These are phyloP conservation scores for Ganaspis sp. DNA, from an alignment of 1,140 invertebrate species.

Conservation along the genomic window DNA sequence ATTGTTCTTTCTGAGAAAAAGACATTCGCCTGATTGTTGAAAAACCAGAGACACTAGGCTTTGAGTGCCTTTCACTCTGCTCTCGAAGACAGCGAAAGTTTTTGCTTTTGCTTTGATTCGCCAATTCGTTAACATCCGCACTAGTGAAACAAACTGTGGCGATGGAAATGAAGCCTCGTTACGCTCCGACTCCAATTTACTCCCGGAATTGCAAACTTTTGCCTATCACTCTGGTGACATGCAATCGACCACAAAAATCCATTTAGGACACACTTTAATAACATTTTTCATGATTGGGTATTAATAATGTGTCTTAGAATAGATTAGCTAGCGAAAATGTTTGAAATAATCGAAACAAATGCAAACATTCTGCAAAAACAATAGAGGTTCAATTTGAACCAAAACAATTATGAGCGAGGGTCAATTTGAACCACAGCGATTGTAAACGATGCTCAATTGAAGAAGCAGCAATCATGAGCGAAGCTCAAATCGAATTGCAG, in stretches of 20 bases:
- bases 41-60: constrained; percentile 49
- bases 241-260: not conserved
- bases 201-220: constrained; percentile 48
- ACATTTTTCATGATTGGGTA: not conserved
- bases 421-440: too few species aligned
- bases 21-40: constrained; percentile 53
- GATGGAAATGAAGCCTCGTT: constrained; percentile 32
- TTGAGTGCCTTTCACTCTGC: constrained; percentile 57
- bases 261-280: not conserved
- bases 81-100: constrained; percentile 61
- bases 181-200: constrained; percentile 6
- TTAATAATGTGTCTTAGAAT: too few species aligned
- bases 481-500: too few species aligned
- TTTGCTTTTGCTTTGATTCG: constrained; percentile 56
- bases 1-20: constrained; percentile 30
- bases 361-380: too few species aligned
- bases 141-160: constrained; percentile 41
- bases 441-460: too few species aligned
- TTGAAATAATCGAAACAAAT: too few species aligned
- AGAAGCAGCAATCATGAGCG: too few species aligned
- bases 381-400: too few species aligned
- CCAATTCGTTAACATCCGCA: constrained; percentile 48
- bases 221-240: not conserved
- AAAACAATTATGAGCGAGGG: too few species aligned
- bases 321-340: too few species aligned